Evolutionary conservation across 2,888 invertebrate species (phyloP).

Genomic region (Anorthoa munda): DNA sequence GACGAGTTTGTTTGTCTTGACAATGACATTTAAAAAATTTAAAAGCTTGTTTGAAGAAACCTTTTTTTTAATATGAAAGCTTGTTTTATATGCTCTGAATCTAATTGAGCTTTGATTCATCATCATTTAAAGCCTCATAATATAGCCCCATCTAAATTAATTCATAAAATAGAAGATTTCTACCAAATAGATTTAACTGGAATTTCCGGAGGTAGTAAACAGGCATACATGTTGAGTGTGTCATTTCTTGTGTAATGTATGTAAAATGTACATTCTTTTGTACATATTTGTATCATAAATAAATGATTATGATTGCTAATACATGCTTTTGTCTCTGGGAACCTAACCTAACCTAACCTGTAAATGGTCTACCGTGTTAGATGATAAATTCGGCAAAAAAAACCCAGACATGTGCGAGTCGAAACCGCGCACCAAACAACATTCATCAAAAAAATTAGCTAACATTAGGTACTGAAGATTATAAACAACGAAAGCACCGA

Average conservation of each 20-base stretch:
- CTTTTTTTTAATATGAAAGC: too few relatives aligned
- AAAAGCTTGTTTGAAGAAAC: too few relatives aligned
- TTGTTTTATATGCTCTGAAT: background rate
- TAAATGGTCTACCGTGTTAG: too few relatives aligned
- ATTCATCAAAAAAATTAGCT: too few relatives aligned
- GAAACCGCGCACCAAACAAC: too few relatives aligned
- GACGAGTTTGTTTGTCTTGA: too few relatives aligned
- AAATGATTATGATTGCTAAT: conserved; percentile 58
- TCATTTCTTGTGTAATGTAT: conserved; percentile 24
- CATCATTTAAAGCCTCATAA: background rate
- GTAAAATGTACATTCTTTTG: conserved; percentile 36
- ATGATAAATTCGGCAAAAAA: too few relatives aligned
- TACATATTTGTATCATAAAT: conserved; percentile 50
- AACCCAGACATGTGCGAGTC: too few relatives aligned
- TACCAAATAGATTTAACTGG: background rate
- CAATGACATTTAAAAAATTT: too few relatives aligned
- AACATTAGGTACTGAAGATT: too few relatives aligned
- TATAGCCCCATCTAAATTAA: background rate
- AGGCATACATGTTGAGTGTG: background rate
- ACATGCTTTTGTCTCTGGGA: conserved; percentile 14
- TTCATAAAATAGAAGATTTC: background rate
- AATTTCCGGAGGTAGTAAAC: background rate
- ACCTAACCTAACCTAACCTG: too few relatives aligned
- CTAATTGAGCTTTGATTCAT: conserved; percentile 1
- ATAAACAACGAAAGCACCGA: too few relatives aligned